phyloP scores from a whole-genome alignment of 2,888 invertebrate genomes.

The Metallyticus violacea region DNA sequence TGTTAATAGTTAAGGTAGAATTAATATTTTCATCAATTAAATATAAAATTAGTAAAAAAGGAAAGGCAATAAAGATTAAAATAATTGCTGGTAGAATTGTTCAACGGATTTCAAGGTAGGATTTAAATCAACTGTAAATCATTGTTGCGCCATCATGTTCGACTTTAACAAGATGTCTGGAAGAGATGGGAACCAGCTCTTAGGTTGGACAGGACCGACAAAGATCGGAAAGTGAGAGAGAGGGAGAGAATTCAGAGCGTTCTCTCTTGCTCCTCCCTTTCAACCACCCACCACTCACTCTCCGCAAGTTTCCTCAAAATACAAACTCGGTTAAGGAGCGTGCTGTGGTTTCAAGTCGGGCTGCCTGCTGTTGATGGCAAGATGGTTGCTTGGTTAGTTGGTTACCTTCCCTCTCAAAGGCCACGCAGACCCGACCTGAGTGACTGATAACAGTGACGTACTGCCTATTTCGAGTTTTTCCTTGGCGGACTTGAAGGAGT shows the following conservation, averaged over 20 bases:
- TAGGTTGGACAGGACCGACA: slow-evolving; percentile 1
- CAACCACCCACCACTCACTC: background rate
- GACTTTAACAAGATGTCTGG: background rate
- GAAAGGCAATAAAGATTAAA: too few species aligned
- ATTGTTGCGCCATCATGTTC: background rate
- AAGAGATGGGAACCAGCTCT: background rate
- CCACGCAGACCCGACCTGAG: background rate
- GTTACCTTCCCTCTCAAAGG: slow-evolving; percentile 10
- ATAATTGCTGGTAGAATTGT: too few species aligned
- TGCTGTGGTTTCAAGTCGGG: slow-evolving; percentile 26
- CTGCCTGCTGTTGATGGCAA: slow-evolving; percentile 16
- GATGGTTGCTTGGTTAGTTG: slow-evolving; percentile 10
- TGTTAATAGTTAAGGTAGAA: too few species aligned
- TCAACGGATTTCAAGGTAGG: too few species aligned
- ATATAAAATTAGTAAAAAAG: too few species aligned
- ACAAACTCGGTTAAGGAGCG: slow-evolving; percentile 30
- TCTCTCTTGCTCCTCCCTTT: background rate
- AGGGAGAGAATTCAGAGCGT: background rate
- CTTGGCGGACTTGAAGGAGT: too few species aligned
- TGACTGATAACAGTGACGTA: background rate
- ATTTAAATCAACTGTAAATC: background rate
- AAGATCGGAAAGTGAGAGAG: background rate
- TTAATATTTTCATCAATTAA: too few species aligned
- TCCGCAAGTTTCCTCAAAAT: slow-evolving; percentile 20
- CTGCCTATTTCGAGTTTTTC: too few species aligned